Percentiles rank a stretch among this genome's conserved stretches.
Evolutionary conservation across 64 coral and sea anemone genomes (phyloP).

Genomic region (Pocillopora verrucosa): DNA sequence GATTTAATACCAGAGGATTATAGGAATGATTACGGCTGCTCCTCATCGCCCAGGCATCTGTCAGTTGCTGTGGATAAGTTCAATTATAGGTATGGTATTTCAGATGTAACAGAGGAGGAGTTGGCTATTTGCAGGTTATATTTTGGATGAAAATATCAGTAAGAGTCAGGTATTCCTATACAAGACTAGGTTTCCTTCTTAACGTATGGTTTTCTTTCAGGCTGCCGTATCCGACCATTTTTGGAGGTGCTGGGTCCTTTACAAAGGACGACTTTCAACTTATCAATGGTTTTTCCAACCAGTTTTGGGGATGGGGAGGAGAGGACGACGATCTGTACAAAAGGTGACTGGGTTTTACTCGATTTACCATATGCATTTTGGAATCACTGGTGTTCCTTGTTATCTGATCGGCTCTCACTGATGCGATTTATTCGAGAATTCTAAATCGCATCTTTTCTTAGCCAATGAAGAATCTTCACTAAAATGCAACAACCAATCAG

Average conservation of each 20-base stretch:
- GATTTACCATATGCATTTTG: not conserved
- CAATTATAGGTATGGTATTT: constrained; percentile 55
- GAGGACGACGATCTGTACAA: constrained; percentile 99
- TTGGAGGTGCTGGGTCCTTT: constrained; percentile 88
- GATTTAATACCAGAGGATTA: constrained; percentile 96
- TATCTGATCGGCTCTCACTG: no score
- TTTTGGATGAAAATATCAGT: not conserved
- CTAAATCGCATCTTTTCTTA: no score
- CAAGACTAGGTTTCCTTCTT: not conserved
- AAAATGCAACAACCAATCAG: not conserved
- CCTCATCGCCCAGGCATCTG: constrained; percentile 88
- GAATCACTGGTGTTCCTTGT: not conserved
- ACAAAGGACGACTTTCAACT: constrained; percentile 75
- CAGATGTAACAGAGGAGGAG: not conserved
- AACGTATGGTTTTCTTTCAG: constrained; percentile 36
- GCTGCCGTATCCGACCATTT: constrained; percentile 83
- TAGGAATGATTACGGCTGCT: constrained; percentile 85
- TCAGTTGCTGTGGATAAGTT: constrained; percentile 97
- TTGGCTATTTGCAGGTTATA: no score
- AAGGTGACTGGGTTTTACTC: constrained; percentile 43
- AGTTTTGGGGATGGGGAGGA: constrained; percentile 99
- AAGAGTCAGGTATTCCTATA: not conserved
- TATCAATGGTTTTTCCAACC: constrained; percentile 99
- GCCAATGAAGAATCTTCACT: no score
- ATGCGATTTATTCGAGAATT: no score